Percentiles rank a stretch among this genome's conserved stretches.
Evolutionary conservation across 2,888 invertebrate genomes (phyloP).

Genomic region (Callyntrura guangdongensis): DNA sequence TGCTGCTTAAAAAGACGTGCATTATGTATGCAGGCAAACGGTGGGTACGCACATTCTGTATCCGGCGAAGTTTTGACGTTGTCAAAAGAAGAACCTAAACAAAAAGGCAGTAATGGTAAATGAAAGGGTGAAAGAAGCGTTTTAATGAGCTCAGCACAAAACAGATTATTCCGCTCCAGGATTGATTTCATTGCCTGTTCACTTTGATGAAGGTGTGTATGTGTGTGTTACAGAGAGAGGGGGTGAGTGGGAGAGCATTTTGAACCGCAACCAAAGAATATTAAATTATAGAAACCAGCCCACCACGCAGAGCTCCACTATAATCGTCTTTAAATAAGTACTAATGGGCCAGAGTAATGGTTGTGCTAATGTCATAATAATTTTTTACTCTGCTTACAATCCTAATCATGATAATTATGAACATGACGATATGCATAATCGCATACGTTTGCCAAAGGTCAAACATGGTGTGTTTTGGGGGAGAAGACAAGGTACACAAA

Average conservation of each 20-base stretch:
- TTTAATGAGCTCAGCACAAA: not conserved
- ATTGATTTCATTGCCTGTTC: conserved; percentile 30
- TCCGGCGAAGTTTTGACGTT: not conserved
- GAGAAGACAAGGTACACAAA: not conserved
- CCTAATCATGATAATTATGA: conserved; percentile 59
- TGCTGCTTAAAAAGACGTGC: conserved; percentile 13
- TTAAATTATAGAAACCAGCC: conserved; percentile 62
- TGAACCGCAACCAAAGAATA: not conserved
- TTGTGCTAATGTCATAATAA: conserved; percentile 73
- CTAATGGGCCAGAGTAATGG: conserved; percentile 69
- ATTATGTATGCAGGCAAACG: conserved; percentile 25
- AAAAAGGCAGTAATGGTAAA: conserved; percentile 22
- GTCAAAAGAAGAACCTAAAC: not conserved
- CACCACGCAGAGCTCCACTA: conserved; percentile 33
- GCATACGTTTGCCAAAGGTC: conserved; percentile 73
- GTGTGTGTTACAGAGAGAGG: not conserved
- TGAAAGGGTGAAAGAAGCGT: conserved; percentile 33
- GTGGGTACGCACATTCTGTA: not conserved
- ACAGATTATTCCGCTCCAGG: conserved; percentile 32
- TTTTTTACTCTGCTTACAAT: conserved; percentile 70
- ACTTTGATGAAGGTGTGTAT: not conserved
- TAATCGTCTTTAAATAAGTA: conserved; percentile 75
- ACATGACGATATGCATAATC: conserved; percentile 69
- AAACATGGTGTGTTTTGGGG: conserved; percentile 42
- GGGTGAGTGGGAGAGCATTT: too few species aligned